These are phyloP conservation scores for Melinaea menophilus DNA, from an alignment of 2,888 invertebrate genomes.

Conservation along the genomic window DNA sequence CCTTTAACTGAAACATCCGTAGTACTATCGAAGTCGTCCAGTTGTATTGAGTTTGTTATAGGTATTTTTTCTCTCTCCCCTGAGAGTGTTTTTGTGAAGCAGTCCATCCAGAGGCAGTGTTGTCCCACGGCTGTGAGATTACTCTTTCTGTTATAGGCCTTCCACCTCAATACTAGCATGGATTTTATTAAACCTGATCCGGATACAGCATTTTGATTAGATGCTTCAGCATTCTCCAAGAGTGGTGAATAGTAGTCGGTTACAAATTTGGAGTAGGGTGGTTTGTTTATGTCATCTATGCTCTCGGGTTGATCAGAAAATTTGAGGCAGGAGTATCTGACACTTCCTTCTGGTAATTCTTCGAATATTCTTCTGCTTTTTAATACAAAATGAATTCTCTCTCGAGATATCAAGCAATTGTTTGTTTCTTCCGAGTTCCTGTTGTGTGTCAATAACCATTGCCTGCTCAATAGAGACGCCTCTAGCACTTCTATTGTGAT, in stretches of 20 bases:
- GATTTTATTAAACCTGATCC: conserved; percentile 60
- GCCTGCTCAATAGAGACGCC: conserved; percentile 65
- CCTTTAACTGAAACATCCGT: conserved; percentile 41
- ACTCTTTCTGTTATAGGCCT: conserved; percentile 75
- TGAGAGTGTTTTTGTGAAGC: conserved; percentile 75
- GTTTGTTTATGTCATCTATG: conserved; percentile 39
- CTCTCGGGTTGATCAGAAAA: conserved; percentile 52
- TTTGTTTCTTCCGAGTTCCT: conserved; percentile 49
- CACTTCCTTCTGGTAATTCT: conserved; percentile 43
- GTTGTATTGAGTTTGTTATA: conserved; percentile 54
- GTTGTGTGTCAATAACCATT: conserved; percentile 76
- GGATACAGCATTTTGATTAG: conserved; percentile 33
- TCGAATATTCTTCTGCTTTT: conserved; percentile 54
- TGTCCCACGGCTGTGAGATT: conserved; percentile 81
- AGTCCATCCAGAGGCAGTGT: conserved; percentile 81
- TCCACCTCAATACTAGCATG: conserved; percentile 75
- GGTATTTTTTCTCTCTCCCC: conserved; percentile 54
- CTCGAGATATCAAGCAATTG: conserved; percentile 52
- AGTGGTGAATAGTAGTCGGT: conserved; percentile 36
- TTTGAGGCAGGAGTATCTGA: conserved; percentile 56
- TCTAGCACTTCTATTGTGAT: conserved; percentile 72
- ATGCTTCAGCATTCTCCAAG: conserved; percentile 27
- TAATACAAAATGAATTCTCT: conserved; percentile 62
- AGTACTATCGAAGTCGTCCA: conserved; percentile 54
- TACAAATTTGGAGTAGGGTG: conserved; percentile 40